phyloP scores from a whole-genome alignment of 37 sponge, comb jelly and placozoan genomes.

The Theonella swinhoei region DNA sequence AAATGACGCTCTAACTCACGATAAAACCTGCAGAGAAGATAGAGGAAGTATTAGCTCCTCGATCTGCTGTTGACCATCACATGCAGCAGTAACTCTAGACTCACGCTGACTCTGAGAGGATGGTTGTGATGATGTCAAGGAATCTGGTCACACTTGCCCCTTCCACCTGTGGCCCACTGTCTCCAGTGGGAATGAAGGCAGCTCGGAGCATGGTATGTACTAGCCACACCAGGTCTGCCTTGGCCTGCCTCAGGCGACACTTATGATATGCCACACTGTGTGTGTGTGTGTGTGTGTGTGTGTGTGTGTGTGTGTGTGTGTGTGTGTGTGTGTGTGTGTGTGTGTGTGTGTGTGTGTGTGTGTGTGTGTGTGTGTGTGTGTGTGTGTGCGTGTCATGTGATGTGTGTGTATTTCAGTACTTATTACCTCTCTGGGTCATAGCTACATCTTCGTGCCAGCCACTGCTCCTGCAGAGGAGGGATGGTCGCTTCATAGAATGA shows the following conservation, averaged over 20 bases:
- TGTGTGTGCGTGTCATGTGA: too few species aligned
- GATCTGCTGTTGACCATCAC: too few species aligned
- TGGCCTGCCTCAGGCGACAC: constrained; percentile 30
- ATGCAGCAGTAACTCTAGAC: not conserved
- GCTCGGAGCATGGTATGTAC: constrained; percentile 29
- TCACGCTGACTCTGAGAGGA: constrained; percentile 17
- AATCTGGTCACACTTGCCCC: not conserved
- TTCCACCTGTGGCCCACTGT: not conserved
- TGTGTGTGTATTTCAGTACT: too few species aligned
- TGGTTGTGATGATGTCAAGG: constrained; percentile 6
- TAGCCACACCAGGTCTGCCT: constrained; percentile 35
- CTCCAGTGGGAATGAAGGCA: not conserved
- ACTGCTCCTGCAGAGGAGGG: constrained; percentile 38
- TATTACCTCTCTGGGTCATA: too few species aligned
- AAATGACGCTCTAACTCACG: constrained; percentile 66
- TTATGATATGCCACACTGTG: constrained; percentile 18
- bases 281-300: constrained; percentile 25
- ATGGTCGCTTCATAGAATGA: constrained; percentile 43
- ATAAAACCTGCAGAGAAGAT: constrained; percentile 35
- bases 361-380: constrained; percentile 14
- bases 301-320: constrained; percentile 1
- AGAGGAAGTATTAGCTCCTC: too few species aligned
- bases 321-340: constrained; percentile 31
- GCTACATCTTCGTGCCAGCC: constrained; percentile 23
- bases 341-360: constrained; percentile 16